These are phyloP conservation scores for Dicaeum eximium DNA, from an alignment of 2,113 vertebrate genomes.

Conservation along the genomic window DNA sequence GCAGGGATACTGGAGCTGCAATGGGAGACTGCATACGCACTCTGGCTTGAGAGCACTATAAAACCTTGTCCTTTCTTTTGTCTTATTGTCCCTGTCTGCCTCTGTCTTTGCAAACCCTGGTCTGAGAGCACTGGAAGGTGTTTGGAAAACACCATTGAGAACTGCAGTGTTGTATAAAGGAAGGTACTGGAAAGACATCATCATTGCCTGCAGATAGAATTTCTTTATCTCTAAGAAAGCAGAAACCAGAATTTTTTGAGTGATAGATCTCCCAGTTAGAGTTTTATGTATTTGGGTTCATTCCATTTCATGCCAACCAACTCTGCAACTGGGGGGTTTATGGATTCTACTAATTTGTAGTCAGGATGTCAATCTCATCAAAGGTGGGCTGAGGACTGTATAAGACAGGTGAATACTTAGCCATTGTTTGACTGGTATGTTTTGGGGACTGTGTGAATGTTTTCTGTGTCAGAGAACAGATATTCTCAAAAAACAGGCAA, in stretches of 20 bases:
- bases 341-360: neutral
- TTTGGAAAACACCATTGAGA: neutral
- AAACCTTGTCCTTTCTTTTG: neutral
- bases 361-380: neutral
- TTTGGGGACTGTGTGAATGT: neutral
- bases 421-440: neutral
- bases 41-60: neutral
- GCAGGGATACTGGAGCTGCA: neutral
- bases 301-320: neutral
- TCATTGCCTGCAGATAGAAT: neutral
- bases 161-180: neutral
- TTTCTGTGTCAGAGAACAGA: neutral
- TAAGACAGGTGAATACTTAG: neutral
- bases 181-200: neutral
- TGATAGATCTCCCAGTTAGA: neutral
- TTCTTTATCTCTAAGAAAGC: neutral
- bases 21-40: neutral
- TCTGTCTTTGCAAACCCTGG: neutral
- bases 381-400: neutral
- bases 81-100: neutral
- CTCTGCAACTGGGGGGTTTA: neutral
- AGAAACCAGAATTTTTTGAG: neutral
- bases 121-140: neutral
- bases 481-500: neutral
- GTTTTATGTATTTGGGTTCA: neutral